Evolutionary conservation across 2,888 invertebrate species (phyloP), one percentile per base, ranked within the genome.

Genomic region (Andrena bucephala): DNA sequence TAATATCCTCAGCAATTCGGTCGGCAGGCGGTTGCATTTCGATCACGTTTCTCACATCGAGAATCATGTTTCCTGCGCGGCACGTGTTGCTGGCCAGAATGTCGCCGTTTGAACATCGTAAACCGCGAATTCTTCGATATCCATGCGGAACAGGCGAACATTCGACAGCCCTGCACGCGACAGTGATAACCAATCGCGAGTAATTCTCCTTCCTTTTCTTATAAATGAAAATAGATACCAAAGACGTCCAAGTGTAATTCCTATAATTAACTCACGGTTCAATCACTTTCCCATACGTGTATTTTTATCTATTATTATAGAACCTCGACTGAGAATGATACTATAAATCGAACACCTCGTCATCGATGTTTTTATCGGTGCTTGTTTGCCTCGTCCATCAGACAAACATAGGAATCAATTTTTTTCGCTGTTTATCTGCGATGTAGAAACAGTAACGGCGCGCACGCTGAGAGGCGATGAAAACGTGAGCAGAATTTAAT

Each of bases 21-120:
- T 10, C 20, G 5, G 48, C 36, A 57, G 8, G 10, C 16, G 16
- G 54, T n/a, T 8, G 63, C 52, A 76, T 63, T 50, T 71, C 42
- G 27, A 31, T 76, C 82, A 81, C 72, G 71, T 76, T 81, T 76
- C 68, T 81, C 71, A 42, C 68, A 62, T 72, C 62, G 16, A 20
- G 33, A 65, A 69, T 79, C 76, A 76, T 65, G 71, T 81, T 79
- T 79, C 65, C 33, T 29, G 6, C 54, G 20, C 31, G 48, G 60
- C 82, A 76, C 79, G 79, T 70, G 33, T n/a, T 36, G 27, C 27
- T 16, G 16, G 48, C 27, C 50, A 13, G 29, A 7, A 27, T 20
- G 7, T 36, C 29, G 20, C 13, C 29, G 20, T 24, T 52, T 4
- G 48, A 59, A 59, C 62, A 10, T 29, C 27, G 62, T 63, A 54